Evolutionary conservation across 2,797 vertebrate species (phyloP).

Genomic region (Sarcoramphus papa): DNA sequence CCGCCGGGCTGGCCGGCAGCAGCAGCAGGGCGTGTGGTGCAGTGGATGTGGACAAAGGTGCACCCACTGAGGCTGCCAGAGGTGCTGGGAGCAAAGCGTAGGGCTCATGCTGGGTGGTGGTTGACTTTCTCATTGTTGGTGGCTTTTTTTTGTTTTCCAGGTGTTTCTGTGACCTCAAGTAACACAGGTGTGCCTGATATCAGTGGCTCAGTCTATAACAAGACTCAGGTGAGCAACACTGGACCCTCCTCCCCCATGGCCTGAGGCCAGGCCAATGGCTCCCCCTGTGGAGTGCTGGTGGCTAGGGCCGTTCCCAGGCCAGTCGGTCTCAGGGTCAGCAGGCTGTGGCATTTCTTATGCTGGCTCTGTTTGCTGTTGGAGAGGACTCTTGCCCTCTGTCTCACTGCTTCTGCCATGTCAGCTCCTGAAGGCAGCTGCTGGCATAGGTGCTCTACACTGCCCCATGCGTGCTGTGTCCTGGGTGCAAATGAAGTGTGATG

Average conservation of each 20-base stretch:
- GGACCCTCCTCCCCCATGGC: neutral
- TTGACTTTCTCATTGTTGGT: neutral
- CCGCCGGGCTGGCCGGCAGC: fast-evolving
- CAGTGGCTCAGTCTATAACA: slow-evolving; percentile 94
- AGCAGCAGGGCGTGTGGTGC: neutral
- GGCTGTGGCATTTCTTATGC: fast-evolving
- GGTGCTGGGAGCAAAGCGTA: neutral
- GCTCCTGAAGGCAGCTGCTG: neutral
- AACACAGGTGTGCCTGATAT: slow-evolving; percentile 92
- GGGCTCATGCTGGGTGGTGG: neutral
- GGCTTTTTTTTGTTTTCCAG: slow-evolving; percentile 62
- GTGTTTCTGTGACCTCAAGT: slow-evolving; percentile 89
- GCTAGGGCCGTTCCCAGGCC: neutral
- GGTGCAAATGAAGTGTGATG: neutral
- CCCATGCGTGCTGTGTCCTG: neutral
- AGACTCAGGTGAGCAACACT: slow-evolving; percentile 84
- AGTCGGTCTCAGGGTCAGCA: neutral
- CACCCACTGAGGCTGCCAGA: fast-evolving
- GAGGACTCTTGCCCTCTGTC: neutral
- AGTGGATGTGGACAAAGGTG: fast-evolving
- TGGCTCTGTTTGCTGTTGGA: neutral
- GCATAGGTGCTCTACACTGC: fast-evolving
- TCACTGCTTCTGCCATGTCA: neutral
- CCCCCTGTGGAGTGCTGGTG: no score
- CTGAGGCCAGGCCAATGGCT: neutral